These are phyloP conservation scores for Lasioglossum zephyrum DNA, from an alignment of 2,888 invertebrate genomes.

Conservation along the genomic window DNA sequence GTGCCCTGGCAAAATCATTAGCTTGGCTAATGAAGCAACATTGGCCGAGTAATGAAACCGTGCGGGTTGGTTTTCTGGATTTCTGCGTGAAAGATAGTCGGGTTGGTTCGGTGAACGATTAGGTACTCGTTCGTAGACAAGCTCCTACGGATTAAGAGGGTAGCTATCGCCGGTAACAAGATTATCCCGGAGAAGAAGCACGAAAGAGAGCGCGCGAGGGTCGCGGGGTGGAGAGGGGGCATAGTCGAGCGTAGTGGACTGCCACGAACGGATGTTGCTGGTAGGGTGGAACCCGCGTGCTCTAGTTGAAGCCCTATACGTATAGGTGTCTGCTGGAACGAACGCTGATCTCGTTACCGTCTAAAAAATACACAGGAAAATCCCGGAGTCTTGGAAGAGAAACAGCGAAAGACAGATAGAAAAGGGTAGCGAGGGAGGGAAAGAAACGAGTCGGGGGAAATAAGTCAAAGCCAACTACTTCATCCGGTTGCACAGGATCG, in stretches of 20 bases:
- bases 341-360: slow-evolving; percentile 78
- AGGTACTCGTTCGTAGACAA: slow-evolving; percentile 72
- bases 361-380: slow-evolving; percentile 62
- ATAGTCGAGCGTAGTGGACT: slow-evolving; percentile 48
- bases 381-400: slow-evolving; percentile 30
- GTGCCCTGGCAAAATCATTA: background rate
- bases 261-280: slow-evolving; percentile 55
- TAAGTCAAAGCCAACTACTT: slow-evolving; percentile 33
- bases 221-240: slow-evolving; percentile 12
- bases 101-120: slow-evolving; percentile 73
- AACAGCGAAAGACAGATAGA: background rate
- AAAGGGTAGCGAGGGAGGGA: background rate
- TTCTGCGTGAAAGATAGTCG: slow-evolving; percentile 24
- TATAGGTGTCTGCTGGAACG: slow-evolving; percentile 70
- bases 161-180: slow-evolving; percentile 80
- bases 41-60: slow-evolving; percentile 30
- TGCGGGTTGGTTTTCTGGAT: slow-evolving; percentile 39
- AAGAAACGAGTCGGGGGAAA: background rate
- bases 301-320: slow-evolving; percentile 80
- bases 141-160: slow-evolving; percentile 76
- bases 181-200: slow-evolving; percentile 76
- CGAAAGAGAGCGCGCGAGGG: slow-evolving; percentile 23
- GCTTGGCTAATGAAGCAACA: slow-evolving; percentile 32
- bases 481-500: slow-evolving; percentile 35
- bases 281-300: slow-evolving; percentile 69